Conservation (phyloP, 1,140 invertebrate genomes). For the Aphis gossypii region DNA sequence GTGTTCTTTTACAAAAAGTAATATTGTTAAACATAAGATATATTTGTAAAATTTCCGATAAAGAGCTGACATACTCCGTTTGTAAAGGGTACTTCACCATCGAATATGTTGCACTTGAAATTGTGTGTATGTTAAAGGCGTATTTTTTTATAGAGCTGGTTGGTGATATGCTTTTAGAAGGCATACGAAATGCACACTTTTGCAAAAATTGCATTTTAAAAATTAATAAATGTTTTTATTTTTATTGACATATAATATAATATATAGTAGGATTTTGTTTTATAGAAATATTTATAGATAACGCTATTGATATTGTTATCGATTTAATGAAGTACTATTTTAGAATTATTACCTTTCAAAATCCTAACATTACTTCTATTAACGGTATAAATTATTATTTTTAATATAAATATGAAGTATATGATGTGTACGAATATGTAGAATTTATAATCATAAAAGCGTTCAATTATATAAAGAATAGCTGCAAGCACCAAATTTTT, state of each 20-base stretch:
- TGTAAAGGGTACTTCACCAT: not conserved
- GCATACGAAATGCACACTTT: not conserved
- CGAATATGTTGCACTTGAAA: not conserved
- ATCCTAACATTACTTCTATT: not conserved
- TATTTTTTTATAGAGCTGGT: not conserved
- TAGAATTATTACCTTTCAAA: not conserved
- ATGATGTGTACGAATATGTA: not conserved
- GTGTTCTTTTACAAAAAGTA: not conserved
- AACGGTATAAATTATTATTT: not conserved
- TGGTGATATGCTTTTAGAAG: not conserved
- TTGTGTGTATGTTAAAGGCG: not conserved
- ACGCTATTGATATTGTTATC: not conserved
- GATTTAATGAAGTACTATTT: not conserved
- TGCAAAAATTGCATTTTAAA: not conserved
- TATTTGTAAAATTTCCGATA: not conserved
- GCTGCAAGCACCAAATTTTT: not conserved
- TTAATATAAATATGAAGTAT: not conserved
- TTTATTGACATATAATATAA: not conserved
- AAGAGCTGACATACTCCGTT: slow-evolving; percentile 20
- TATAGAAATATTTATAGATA: not conserved
- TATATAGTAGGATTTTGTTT: not conserved
- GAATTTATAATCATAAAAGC: not conserved
- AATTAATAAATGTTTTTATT: not conserved
- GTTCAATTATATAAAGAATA: not conserved
- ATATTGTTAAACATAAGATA: not conserved